Conservation (phyloP, 2,113 vertebrate species). For the Callocephalon fimbriatum region DNA sequence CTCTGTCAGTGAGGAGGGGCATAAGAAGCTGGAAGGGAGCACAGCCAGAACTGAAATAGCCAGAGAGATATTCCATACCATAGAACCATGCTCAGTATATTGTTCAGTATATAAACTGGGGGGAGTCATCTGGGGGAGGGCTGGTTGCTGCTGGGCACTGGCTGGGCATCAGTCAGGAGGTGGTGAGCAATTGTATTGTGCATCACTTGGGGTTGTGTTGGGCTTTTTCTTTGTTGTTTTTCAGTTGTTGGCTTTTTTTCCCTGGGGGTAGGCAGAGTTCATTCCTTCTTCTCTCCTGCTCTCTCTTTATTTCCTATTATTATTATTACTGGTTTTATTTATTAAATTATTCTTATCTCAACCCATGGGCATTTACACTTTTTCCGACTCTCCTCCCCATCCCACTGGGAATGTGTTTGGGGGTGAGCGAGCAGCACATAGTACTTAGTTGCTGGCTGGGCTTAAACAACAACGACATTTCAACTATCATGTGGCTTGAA, state of each 20-base stretch:
- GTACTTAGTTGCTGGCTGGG: background rate
- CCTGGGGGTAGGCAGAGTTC: background rate
- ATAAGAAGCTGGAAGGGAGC: background rate
- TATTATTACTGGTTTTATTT: background rate
- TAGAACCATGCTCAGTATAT: background rate
- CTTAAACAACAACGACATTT: background rate
- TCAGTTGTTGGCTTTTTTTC: background rate
- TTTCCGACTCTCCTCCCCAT: background rate
- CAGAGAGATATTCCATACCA: background rate
- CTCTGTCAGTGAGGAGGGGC: background rate
- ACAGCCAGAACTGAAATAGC: background rate
- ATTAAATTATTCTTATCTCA: background rate
- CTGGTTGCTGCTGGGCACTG: background rate
- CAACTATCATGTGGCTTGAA: background rate
- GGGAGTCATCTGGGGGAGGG: background rate
- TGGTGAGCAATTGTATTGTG: background rate
- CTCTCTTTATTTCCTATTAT: background rate
- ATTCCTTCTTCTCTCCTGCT: background rate
- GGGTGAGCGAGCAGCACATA: background rate
- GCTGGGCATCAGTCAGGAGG: background rate
- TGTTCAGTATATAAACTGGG: background rate
- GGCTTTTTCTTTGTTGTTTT: no score
- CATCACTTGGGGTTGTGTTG: background rate
- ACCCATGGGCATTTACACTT: background rate
- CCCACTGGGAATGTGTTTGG: background rate